phyloP scores from a whole-genome alignment of 1,140 invertebrate species.

The Nomia melanderi region DNA sequence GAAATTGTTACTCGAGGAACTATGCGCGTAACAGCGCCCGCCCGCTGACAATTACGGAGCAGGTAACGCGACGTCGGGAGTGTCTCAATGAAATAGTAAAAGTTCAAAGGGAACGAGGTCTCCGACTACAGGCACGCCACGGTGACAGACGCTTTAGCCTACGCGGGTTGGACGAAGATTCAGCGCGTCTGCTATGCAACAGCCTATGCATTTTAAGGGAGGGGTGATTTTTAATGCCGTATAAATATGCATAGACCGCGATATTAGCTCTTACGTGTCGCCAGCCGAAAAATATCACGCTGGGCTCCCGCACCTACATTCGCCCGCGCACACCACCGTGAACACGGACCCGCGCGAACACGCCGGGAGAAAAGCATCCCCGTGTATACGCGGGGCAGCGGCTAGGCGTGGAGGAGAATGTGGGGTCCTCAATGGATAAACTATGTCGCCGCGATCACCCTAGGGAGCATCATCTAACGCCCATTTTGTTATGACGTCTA shows the following conservation, averaged over 20 bases:
- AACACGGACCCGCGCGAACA: conserved; percentile 28
- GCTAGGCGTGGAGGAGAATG: conserved; percentile 50
- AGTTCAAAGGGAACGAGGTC: conserved; percentile 30
- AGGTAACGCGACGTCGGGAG: too few species aligned
- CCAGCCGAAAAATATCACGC: conserved; percentile 73
- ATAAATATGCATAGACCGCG: conserved; percentile 80
- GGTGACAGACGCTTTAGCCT: conserved; percentile 43
- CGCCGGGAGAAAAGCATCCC: conserved; percentile 56
- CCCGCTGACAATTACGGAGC: too few species aligned
- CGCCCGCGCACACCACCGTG: conserved; percentile 5
- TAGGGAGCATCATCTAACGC: conserved; percentile 79
- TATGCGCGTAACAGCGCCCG: too few species aligned
- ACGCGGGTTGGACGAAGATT: conserved; percentile 59
- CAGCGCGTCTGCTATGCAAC: conserved; percentile 69
- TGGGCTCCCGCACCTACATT: conserved; percentile 42
- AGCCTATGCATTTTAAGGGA: conserved; percentile 79
- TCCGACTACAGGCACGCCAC: conserved; percentile 1
- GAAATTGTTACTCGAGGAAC: too few species aligned
- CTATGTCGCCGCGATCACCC: conserved; percentile 77
- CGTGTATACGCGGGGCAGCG: conserved; percentile 51
- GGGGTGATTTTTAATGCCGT: conserved; percentile 80
- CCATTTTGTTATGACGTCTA: conserved; percentile 79
- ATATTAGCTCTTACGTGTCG: conserved; percentile 80
- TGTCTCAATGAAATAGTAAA: conserved; percentile 35
- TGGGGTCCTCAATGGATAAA: conserved; percentile 80